Evolutionary conservation across 2,113 vertebrate species (phyloP).

Genomic region (Glaucidium brasilianum): DNA sequence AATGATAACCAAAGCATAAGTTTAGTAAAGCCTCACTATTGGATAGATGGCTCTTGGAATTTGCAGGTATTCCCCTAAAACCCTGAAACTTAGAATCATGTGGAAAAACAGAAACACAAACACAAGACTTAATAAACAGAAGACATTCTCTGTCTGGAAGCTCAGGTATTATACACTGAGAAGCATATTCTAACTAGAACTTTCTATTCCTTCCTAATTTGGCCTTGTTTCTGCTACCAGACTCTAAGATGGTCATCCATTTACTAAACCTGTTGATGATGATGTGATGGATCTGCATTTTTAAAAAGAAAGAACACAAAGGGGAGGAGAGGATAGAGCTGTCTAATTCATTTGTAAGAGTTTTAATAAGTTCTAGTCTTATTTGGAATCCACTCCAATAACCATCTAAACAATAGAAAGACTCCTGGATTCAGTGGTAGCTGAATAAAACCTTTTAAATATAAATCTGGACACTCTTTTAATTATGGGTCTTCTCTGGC

Average conservation of each 20-base stretch:
- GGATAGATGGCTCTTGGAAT: not conserved
- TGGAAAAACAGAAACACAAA: not conserved
- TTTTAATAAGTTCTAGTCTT: not conserved
- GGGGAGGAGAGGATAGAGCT: not conserved
- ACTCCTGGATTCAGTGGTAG: not conserved
- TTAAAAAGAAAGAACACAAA: not conserved
- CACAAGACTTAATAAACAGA: not conserved
- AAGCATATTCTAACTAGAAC: not conserved
- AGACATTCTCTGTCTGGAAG: not conserved
- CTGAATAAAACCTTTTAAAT: not conserved
- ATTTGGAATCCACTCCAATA: not conserved
- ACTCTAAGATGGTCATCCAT: not conserved
- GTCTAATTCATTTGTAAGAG: not conserved
- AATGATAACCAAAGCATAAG: not conserved
- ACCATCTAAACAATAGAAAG: not conserved
- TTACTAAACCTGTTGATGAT: not conserved
- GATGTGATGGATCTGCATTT: not conserved
- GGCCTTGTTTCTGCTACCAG: not conserved
- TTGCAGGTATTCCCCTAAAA: not conserved
- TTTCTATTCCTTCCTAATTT: not conserved
- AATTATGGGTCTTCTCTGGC: not conserved
- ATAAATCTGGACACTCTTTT: not conserved
- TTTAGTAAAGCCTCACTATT: not conserved
- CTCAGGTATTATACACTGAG: not conserved
- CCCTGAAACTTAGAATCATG: not conserved